Percentiles rank a stretch among this genome's conserved stretches.
Evolutionary conservation across 2,888 invertebrate genomes (phyloP).

Genomic region (Lasiommata megera): DNA sequence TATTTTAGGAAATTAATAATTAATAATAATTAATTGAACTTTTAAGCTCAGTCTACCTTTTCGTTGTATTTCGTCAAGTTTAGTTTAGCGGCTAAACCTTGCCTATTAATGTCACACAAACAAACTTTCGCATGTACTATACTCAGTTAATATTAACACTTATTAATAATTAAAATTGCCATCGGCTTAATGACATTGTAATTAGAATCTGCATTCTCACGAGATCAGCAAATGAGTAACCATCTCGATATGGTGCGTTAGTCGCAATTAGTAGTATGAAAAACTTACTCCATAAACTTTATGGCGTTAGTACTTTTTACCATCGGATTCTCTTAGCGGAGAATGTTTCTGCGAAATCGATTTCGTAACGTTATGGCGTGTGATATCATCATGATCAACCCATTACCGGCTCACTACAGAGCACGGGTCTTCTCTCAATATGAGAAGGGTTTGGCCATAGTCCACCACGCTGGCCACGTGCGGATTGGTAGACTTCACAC

Average conservation of each 20-base stretch:
- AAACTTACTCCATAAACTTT: constrained; percentile 59
- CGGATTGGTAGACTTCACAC: too few relatives aligned
- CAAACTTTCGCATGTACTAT: too few relatives aligned
- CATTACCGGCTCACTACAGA: too few relatives aligned
- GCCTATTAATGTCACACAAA: too few relatives aligned
- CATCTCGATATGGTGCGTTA: constrained; percentile 56
- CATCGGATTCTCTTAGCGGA: constrained; percentile 42
- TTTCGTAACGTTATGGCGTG: constrained; percentile 50
- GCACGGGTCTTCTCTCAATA: too few relatives aligned
- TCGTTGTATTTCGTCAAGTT: too few relatives aligned
- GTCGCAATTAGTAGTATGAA: constrained; percentile 49
- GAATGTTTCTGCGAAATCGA: constrained; percentile 51
- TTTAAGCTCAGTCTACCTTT: too few relatives aligned
- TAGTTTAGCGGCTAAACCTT: too few relatives aligned
- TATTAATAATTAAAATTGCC: constrained; percentile 9
- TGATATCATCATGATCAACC: constrained; percentile 4
- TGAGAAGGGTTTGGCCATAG: too few relatives aligned
- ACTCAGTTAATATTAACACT: background rate
- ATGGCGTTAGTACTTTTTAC: constrained; percentile 54
- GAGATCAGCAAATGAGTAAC: constrained; percentile 45
- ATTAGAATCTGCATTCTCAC: constrained; percentile 61
- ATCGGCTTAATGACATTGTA: constrained; percentile 58
- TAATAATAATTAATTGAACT: too few relatives aligned
- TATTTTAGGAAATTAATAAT: too few relatives aligned
- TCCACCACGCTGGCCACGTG: too few relatives aligned